Evolutionary conservation across 1,140 invertebrate species (phyloP).

Genomic region (Sycophaga agraensis): DNA sequence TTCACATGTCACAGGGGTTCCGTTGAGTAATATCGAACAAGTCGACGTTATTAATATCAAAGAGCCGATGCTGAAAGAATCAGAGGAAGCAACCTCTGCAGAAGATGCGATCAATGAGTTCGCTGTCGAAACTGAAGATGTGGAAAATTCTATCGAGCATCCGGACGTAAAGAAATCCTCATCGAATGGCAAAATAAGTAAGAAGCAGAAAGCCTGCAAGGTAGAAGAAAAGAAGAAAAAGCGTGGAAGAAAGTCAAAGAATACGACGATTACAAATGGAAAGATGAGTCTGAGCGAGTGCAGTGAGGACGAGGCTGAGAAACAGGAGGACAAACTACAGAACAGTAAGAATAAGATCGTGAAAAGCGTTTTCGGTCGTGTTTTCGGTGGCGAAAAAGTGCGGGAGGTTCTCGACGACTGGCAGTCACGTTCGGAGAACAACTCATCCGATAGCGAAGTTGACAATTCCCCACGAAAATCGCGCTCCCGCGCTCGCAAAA

Average conservation of each 20-base stretch:
- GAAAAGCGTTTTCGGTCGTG: constrained; percentile 50
- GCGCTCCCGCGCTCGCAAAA: constrained; percentile 16
- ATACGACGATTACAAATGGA: constrained; percentile 19
- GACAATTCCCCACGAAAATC: constrained; percentile 1
- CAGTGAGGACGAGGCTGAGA: constrained; percentile 36
- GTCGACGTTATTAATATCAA: constrained; percentile 18
- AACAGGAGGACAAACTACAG: constrained; percentile 20
- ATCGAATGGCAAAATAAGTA: neutral
- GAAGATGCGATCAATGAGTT: neutral
- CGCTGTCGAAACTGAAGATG: neutral
- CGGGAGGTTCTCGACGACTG: constrained; percentile 54
- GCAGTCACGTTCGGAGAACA: constrained; percentile 50
- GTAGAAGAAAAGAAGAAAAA: constrained; percentile 12
- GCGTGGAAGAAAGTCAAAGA: constrained; percentile 24
- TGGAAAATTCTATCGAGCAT: neutral
- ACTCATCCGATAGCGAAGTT: constrained; percentile 29
- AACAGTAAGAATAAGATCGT: constrained; percentile 52
- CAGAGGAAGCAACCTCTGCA: neutral
- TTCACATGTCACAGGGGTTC: neutral
- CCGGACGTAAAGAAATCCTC: neutral
- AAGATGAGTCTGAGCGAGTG: constrained; percentile 36
- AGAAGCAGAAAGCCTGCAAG: neutral
- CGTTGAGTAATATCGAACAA: neutral
- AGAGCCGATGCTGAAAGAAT: neutral
- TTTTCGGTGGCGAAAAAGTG: constrained; percentile 49